Evolutionary conservation across 2,797 vertebrate genomes (phyloP).

Genomic region (Harpagifer antarcticus): DNA sequence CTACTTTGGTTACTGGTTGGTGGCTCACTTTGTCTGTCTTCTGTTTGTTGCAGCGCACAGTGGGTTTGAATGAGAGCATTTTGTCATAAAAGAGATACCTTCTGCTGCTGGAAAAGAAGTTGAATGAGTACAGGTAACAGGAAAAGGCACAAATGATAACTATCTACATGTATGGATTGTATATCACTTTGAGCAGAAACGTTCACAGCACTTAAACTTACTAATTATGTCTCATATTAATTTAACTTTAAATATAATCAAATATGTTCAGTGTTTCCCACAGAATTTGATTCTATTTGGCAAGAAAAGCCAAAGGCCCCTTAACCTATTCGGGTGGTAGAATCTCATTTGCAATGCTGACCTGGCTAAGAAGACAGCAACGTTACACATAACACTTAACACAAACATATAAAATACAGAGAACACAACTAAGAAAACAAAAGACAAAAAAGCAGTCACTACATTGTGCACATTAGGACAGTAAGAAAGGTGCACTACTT

Average conservation of each 20-base stretch:
- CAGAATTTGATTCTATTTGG: too few relatives aligned
- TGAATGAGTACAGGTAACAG: background rate
- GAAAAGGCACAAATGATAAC: background rate
- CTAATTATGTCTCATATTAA: background rate
- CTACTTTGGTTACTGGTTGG: background rate
- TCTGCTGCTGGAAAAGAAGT: constrained; percentile 1
- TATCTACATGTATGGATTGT: background rate
- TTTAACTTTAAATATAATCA: background rate
- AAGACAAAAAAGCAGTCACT: too few relatives aligned
- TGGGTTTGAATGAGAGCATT: background rate
- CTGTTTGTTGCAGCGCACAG: background rate
- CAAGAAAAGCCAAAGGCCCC: too few relatives aligned
- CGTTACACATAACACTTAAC: too few relatives aligned
- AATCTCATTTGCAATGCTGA: too few relatives aligned
- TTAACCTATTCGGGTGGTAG: too few relatives aligned
- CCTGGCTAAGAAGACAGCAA: too few relatives aligned
- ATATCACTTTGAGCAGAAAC: background rate
- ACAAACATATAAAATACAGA: too few relatives aligned
- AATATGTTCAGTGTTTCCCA: too few relatives aligned
- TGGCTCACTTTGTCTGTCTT: background rate
- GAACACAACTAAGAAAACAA: too few relatives aligned
- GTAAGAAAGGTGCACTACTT: too few relatives aligned
- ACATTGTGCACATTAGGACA: too few relatives aligned
- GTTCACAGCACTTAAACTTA: background rate
- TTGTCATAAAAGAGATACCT: background rate